Conservation (phyloP, 2,113 vertebrate species). For the Colistium nudipinnis region DNA sequence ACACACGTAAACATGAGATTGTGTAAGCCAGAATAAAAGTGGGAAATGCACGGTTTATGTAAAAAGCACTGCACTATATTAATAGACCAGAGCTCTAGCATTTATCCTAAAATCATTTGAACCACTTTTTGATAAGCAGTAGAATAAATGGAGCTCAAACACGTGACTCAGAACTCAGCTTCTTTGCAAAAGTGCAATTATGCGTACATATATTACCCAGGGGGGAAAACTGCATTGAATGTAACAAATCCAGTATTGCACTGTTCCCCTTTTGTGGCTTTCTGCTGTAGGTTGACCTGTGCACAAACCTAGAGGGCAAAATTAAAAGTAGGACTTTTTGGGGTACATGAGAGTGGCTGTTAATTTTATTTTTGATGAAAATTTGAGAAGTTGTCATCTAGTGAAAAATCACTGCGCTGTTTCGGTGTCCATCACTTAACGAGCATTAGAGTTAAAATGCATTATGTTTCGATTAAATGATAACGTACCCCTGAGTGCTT, state of each 20-base stretch:
- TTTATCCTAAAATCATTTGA: neutral
- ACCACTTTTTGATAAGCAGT: neutral
- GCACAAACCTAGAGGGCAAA: no score
- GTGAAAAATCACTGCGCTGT: neutral
- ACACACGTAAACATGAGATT: conserved; percentile 20
- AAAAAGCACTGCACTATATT: conserved; percentile 29
- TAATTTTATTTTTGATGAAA: neutral
- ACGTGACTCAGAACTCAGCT: no score
- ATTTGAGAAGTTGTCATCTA: neutral
- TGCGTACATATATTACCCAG: no score
- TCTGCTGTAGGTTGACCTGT: no score
- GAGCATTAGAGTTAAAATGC: neutral
- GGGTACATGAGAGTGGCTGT: conserved; percentile 7
- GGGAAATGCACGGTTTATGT: conserved; percentile 19
- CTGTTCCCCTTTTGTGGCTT: no score
- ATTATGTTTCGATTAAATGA: neutral
- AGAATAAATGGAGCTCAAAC: conserved; percentile 15
- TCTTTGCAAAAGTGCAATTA: no score
- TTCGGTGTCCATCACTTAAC: neutral
- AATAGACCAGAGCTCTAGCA: conserved; percentile 13
- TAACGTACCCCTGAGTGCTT: neutral
- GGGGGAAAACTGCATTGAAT: no score
- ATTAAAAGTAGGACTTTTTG: neutral
- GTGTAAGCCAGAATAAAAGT: conserved; percentile 16
- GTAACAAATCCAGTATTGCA: no score